Conservation (phyloP, 2,888 invertebrate species). For the Hymenopus coronatus region DNA sequence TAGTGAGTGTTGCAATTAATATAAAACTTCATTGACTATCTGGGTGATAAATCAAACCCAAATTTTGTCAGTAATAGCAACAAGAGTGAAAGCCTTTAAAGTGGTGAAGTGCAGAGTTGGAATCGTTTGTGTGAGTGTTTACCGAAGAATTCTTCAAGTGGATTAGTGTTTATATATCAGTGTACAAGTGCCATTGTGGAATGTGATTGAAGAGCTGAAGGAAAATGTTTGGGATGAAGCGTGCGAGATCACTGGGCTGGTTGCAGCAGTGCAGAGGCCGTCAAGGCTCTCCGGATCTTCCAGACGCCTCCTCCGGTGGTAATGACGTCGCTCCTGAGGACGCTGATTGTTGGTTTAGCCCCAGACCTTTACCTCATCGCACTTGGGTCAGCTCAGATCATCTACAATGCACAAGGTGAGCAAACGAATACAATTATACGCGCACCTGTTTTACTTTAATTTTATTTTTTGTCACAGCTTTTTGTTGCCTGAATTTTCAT, state of each 20-base stretch:
- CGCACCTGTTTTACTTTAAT: too few species aligned
- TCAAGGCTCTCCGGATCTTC: background rate
- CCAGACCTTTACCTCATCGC: background rate
- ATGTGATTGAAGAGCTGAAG: background rate
- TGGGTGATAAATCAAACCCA: too few species aligned
- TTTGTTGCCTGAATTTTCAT: too few species aligned
- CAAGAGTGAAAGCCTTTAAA: too few species aligned
- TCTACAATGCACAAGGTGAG: slow-evolving; percentile 12
- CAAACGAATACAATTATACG: background rate
- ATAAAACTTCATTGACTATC: too few species aligned
- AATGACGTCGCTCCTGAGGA: background rate
- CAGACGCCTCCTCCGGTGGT: background rate
- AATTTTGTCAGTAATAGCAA: too few species aligned
- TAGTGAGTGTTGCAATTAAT: too few species aligned
- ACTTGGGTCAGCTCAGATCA: slow-evolving; percentile 30
- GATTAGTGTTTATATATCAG: background rate
- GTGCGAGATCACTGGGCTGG: slow-evolving; percentile 32
- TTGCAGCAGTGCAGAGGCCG: slow-evolving; percentile 30
- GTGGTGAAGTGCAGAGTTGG: background rate
- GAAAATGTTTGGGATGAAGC: slow-evolving; percentile 24
- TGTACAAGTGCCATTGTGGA: background rate
- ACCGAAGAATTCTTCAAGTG: background rate
- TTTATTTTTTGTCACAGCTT: too few species aligned
- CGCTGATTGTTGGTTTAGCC: background rate
- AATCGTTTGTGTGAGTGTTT: background rate